A percentile compares a stretch with the other conserved stretches of the same genome.
phyloP scores from a whole-genome alignment of 2,888 invertebrate species.

The Caenorhabditis japonica region DNA sequence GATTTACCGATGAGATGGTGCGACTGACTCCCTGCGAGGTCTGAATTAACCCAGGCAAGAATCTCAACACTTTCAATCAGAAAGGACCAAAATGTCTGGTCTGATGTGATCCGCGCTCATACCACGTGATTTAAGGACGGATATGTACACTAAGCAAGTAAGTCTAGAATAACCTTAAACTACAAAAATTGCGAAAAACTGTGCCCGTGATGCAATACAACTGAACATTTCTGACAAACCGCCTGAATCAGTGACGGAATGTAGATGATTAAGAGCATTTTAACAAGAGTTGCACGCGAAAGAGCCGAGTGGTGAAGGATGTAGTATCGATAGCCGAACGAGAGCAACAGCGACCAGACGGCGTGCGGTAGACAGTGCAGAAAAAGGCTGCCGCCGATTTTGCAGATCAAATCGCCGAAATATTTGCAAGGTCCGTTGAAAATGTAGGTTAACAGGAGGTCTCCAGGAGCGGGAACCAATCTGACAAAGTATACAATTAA shows the following conservation, averaged over 20 bases:
- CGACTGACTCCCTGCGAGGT: too few species aligned
- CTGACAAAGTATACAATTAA: too few species aligned
- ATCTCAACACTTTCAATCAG: too few species aligned
- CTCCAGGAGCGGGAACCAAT: conserved; percentile 19
- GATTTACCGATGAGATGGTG: too few species aligned
- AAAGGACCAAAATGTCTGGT: too few species aligned
- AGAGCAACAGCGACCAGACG: conserved; percentile 32
- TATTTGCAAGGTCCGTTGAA: conserved; percentile 36
- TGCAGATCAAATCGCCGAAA: conserved; percentile 13
- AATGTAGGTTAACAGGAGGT: conserved; percentile 27
- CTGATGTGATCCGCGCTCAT: too few species aligned
- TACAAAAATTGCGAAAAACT: too few species aligned
- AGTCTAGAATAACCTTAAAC: too few species aligned
- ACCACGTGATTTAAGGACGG: too few species aligned
- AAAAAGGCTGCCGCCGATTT: conserved; percentile 31
- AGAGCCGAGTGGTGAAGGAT: conserved; percentile 16
- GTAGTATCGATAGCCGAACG: conserved; percentile 36
- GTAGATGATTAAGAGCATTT: conserved; percentile 16
- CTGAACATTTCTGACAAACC: conserved; percentile 5
- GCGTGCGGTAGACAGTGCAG: conserved; percentile 41
- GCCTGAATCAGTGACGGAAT: conserved; percentile 26
- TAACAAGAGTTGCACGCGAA: background rate
- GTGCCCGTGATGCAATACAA: too few species aligned
- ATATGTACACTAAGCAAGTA: too few species aligned
- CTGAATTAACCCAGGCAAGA: too few species aligned